Percentiles rank a stretch among this genome's conserved stretches.
phyloP scores from a whole-genome alignment of 2,113 vertebrate genomes.

The Petrocephalus zakoni region DNA sequence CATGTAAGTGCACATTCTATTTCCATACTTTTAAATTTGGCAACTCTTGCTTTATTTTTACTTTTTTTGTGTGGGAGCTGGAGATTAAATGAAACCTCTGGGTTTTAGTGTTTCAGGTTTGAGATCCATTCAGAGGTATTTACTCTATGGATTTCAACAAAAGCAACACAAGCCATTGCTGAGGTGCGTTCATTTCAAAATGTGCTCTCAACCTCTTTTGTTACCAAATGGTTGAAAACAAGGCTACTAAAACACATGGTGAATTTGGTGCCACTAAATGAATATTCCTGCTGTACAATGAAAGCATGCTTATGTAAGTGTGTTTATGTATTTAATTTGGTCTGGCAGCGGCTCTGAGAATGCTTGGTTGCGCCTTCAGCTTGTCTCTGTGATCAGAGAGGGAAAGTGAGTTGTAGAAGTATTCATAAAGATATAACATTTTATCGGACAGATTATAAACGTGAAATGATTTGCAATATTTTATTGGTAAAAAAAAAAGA shows the following conservation, averaged over 20 bases:
- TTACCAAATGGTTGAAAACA: not conserved
- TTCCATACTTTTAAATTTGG: constrained; percentile 35
- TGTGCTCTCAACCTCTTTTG: not conserved
- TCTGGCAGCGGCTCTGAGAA: not conserved
- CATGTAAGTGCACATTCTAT: constrained; percentile 59
- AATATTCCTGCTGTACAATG: not conserved
- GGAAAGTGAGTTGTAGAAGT: not conserved
- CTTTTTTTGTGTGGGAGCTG: not conserved
- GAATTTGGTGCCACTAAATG: not conserved
- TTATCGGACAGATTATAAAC: not conserved
- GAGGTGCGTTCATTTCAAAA: not conserved
- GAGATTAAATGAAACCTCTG: constrained; percentile 11
- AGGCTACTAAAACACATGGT: not conserved
- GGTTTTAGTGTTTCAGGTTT: not conserved
- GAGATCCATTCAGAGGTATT: not conserved
- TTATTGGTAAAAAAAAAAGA: not conserved
- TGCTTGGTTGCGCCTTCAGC: not conserved
- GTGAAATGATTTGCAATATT: not conserved
- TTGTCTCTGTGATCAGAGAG: not conserved
- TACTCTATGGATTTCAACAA: not conserved
- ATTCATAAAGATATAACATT: not conserved
- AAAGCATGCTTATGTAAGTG: not conserved
- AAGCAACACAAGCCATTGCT: not conserved
- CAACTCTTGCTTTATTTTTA: constrained; percentile 9
- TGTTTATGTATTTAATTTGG: not conserved